These are phyloP conservation scores for Dermolepida albohirtum DNA, from an alignment of 2,888 invertebrate genomes.

Conservation along the genomic window DNA sequence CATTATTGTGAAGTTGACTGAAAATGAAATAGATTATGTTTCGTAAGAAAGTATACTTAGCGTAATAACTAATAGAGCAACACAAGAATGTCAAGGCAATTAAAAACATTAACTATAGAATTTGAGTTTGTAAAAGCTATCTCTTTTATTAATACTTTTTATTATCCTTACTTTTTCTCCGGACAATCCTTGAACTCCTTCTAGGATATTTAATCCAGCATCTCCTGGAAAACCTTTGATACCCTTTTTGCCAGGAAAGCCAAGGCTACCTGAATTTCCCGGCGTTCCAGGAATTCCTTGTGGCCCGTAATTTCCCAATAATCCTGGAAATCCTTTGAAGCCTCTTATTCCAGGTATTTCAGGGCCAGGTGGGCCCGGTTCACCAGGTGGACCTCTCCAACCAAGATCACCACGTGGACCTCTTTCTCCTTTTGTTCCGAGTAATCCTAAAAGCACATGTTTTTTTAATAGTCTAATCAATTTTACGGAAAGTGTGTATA, in stretches of 20 bases:
- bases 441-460: slow-evolving; percentile 60
- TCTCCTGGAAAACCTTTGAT: slow-evolving; percentile 70
- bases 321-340: slow-evolving; percentile 75
- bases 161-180: slow-evolving; percentile 55
- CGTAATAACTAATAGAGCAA: too few species aligned
- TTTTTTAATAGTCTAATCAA: too few species aligned
- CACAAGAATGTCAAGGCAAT: too few species aligned
- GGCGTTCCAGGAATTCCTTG: slow-evolving; percentile 67
- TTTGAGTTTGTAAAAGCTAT: too few species aligned
- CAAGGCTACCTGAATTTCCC: slow-evolving; percentile 56
- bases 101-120: too few species aligned
- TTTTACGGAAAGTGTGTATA: too few species aligned
- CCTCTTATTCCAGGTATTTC: slow-evolving; percentile 67
- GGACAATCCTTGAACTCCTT: slow-evolving; percentile 64
- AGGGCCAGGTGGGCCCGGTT: slow-evolving; percentile 57
- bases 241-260: slow-evolving; percentile 60
- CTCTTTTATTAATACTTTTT: too few species aligned
- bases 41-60: too few species aligned
- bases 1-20: too few species aligned
- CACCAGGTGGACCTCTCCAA: slow-evolving; percentile 67
- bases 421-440: slow-evolving; percentile 66
- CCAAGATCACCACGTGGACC: slow-evolving; percentile 70
- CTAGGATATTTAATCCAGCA: slow-evolving; percentile 67
- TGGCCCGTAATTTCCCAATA: slow-evolving; percentile 75
- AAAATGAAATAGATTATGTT: too few species aligned